Percentiles rank a stretch among this genome's conserved stretches.
Evolutionary conservation across 2,888 invertebrate species (phyloP).

Genomic region (Muscina levida): DNA sequence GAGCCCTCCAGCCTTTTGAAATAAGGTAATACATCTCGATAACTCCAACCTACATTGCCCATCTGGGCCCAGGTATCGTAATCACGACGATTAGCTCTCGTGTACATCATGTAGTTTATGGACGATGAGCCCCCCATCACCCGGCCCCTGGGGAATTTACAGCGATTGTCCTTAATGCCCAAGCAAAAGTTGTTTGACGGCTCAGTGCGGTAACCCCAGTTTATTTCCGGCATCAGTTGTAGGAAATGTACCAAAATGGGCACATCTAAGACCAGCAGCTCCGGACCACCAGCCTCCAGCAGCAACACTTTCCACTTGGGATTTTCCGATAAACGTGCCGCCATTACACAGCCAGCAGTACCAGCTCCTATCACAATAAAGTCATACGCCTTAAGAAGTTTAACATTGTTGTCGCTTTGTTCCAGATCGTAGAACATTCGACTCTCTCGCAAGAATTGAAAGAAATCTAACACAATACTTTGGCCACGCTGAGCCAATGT

Average conservation of each 20-base stretch:
- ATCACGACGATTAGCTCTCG: conserved; percentile 85
- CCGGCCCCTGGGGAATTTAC: conserved; percentile 90
- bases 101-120: conserved; percentile 90
- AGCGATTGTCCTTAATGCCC: conserved; percentile 86
- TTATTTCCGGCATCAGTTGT: conserved; percentile 84
- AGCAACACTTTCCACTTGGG: conserved; percentile 84
- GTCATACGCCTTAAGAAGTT: conserved; percentile 82
- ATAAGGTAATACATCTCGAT: conserved; percentile 85
- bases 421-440: conserved; percentile 72
- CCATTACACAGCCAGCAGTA: conserved; percentile 88
- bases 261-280: conserved; percentile 86
- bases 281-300: conserved; percentile 87
- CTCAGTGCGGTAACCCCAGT: conserved; percentile 90
- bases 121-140: conserved; percentile 91
- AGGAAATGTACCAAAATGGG: conserved; percentile 86
- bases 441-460: conserved; percentile 70
- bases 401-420: conserved; percentile 68
- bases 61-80: conserved; percentile 87
- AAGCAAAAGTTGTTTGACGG: conserved; percentile 86
- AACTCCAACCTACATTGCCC: conserved; percentile 88
- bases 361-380: conserved; percentile 90
- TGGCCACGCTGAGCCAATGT: conserved; percentile 69
- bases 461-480: conserved; percentile 66
- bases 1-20: conserved; percentile 89
- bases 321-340: conserved; percentile 87